These are phyloP conservation scores for Neopelma chrysocephalum DNA, from an alignment of 2,797 vertebrate genomes.

Conservation along the genomic window DNA sequence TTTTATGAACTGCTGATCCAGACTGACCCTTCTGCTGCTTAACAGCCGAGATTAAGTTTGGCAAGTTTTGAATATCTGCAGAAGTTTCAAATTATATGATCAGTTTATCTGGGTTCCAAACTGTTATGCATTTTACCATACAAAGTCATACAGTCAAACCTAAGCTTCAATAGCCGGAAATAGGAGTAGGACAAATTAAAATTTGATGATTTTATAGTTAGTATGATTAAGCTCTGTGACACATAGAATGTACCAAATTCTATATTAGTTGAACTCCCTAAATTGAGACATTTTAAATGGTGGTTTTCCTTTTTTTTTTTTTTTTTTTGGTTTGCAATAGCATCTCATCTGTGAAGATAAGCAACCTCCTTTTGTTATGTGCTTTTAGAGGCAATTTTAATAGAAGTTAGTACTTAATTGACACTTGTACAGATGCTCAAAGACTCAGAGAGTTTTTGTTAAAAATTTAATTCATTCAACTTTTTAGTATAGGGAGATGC, in stretches of 20 bases:
- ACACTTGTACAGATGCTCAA: not conserved
- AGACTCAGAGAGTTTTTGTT: not conserved
- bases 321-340: not conserved
- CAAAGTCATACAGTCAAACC: not conserved
- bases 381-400: not conserved
- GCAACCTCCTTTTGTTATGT: not conserved
- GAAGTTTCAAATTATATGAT: not conserved
- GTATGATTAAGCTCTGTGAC: not conserved
- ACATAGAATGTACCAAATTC: not conserved
- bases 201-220: not conserved
- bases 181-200: not conserved
- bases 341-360: not conserved
- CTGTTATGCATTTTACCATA: not conserved
- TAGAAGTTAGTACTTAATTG: not conserved
- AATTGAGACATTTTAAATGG: not conserved
- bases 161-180: not conserved
- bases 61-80: not conserved
- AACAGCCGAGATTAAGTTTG: not conserved
- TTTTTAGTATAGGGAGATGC: not conserved
- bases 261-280: not conserved
- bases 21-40: not conserved
- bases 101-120: not conserved
- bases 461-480: not conserved
- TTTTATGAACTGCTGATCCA: not conserved
- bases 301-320: not conserved